A percentile compares a stretch with the other conserved stretches of the same genome.
phyloP scores from a whole-genome alignment of 1,140 invertebrate genomes.

The Acromyrmex heyeri region DNA sequence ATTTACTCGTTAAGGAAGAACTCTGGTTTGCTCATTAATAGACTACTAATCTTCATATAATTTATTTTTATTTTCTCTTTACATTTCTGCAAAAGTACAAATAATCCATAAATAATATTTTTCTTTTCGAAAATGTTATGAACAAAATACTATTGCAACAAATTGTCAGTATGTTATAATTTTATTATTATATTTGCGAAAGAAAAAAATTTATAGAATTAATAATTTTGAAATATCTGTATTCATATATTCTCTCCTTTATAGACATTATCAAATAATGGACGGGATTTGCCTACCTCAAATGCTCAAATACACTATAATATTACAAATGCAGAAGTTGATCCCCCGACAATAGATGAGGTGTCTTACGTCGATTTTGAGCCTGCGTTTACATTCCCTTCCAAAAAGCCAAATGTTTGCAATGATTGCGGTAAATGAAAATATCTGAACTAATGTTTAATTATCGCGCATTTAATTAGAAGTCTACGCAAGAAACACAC shows the following conservation, averaged over 20 bases:
- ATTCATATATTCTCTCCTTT: neutral
- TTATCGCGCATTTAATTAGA: neutral
- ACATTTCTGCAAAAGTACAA: neutral
- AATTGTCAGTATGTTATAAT: neutral
- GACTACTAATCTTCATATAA: neutral
- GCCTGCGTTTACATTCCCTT: slow-evolving; percentile 64
- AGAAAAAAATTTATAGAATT: slow-evolving; percentile 1
- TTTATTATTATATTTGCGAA: neutral
- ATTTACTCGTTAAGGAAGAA: neutral
- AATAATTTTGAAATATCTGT: neutral
- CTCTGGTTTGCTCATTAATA: neutral
- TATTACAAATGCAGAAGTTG: slow-evolving; percentile 69
- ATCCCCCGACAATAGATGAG: slow-evolving; percentile 71
- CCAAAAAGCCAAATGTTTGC: slow-evolving; percentile 79
- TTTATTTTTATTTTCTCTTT: neutral
- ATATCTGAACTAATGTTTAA: neutral
- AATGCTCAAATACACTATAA: slow-evolving; percentile 77
- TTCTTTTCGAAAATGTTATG: neutral
- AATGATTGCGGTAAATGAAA: slow-evolving; percentile 82
- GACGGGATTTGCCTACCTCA: slow-evolving; percentile 69
- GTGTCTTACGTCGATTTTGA: slow-evolving; percentile 79
- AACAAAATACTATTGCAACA: neutral
- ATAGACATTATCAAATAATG: slow-evolving; percentile 68
- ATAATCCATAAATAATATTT: neutral
- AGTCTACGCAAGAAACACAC: neutral